A percentile compares a stretch with the other conserved stretches of the same genome.
These are phyloP conservation scores for Eidolon dupreanum DNA, from an alignment of 2,797 vertebrate genomes.

Conservation along the genomic window DNA sequence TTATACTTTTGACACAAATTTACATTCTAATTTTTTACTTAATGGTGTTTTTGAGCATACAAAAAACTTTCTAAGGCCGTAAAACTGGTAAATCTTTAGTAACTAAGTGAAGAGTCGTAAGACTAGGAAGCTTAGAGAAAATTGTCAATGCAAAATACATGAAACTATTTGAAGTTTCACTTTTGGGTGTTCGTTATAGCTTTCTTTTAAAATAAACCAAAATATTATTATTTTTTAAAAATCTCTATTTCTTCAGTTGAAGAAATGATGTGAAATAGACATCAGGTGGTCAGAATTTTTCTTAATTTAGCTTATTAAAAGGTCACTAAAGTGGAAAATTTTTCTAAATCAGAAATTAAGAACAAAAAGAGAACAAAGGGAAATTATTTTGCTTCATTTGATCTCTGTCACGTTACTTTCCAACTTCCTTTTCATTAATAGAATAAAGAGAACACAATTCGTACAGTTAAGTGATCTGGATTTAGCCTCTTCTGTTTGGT, in stretches of 20 bases:
- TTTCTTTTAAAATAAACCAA: constrained; percentile 46
- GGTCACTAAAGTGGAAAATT: not conserved
- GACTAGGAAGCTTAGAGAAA: not conserved
- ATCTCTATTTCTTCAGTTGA: not conserved
- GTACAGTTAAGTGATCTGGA: not conserved
- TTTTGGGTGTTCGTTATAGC: not conserved
- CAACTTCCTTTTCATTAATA: not conserved
- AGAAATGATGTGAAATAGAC: constrained; percentile 1
- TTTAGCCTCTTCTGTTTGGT: not conserved
- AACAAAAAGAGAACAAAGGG: not conserved
- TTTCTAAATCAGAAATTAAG: constrained; percentile 49
- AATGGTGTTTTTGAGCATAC: not conserved
- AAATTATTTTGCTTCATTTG: not conserved
- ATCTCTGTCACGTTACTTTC: not conserved
- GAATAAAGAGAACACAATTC: not conserved
- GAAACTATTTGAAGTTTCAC: constrained; percentile 16
- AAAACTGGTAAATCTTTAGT: not conserved
- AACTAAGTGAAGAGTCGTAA: not conserved
- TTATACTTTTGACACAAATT: constrained; percentile 30
- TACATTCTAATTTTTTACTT: not conserved
- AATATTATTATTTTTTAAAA: not conserved
- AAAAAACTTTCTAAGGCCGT: not conserved
- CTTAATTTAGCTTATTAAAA: not conserved
- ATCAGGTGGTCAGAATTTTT: not conserved
- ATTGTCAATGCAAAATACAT: not conserved